Percentiles rank a stretch among this genome's conserved stretches.
Evolutionary conservation across 53 echinoderm and acorn worm species (phyloP).

Genomic region (Hippasteria phrygiana): DNA sequence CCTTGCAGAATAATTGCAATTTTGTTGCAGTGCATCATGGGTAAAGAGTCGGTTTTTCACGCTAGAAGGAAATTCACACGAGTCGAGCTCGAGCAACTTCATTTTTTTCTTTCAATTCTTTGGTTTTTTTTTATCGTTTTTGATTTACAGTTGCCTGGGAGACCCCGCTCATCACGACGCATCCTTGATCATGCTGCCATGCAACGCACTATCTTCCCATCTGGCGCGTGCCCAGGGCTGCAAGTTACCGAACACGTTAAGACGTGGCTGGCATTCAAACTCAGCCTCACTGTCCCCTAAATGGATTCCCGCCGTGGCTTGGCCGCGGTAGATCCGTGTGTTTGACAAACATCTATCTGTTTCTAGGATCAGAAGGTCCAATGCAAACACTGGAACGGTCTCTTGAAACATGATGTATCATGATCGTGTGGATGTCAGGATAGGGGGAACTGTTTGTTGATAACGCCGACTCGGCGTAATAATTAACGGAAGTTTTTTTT

Average conservation of each 20-base stretch:
- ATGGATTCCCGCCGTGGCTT: neutral
- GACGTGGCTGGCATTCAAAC: neutral
- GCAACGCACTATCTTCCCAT: neutral
- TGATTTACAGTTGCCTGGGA: neutral
- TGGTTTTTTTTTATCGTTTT: neutral
- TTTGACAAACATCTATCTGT: slow-evolving; percentile 8
- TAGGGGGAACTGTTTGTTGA: neutral
- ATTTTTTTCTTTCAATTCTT: neutral
- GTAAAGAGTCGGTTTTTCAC: no score
- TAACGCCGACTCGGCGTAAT: neutral
- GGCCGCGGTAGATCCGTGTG: neutral
- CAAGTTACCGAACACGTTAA: neutral
- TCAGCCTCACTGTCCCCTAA: neutral
- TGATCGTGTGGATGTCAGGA: neutral
- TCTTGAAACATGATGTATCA: neutral
- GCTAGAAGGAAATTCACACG: no score
- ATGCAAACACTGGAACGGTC: neutral
- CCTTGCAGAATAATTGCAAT: no score
- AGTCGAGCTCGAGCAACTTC: neutral
- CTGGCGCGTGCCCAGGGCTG: neutral
- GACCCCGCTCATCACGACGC: neutral
- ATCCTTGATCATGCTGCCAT: neutral
- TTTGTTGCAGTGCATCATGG: no score
- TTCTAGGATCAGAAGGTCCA: neutral
- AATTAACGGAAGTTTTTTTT: no score